A percentile compares a stretch with the other conserved stretches of the same genome.
phyloP scores from a whole-genome alignment of 1,140 invertebrate species.

The Steinernema feltiae region DNA sequence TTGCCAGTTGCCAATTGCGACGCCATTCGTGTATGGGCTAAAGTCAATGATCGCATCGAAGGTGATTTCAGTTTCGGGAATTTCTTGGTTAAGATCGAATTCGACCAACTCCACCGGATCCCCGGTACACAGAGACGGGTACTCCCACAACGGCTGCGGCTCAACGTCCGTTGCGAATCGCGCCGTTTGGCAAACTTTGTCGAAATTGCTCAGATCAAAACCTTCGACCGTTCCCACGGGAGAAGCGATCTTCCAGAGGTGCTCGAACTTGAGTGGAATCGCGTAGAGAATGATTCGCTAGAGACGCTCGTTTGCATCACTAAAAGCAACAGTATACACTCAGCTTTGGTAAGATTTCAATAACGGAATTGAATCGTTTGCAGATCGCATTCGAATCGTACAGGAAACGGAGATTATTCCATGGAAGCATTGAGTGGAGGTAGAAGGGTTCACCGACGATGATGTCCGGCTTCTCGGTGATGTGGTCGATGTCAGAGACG shows the following conservation, averaged over 20 bases:
- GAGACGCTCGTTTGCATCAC: too few relatives aligned
- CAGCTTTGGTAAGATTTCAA: conserved; percentile 32
- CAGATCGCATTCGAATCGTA: conserved; percentile 59
- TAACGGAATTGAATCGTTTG: conserved; percentile 33
- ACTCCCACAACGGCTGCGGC: conserved; percentile 89
- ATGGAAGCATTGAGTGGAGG: conserved; percentile 72
- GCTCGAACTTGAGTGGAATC: conserved; percentile 75
- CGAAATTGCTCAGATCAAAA: conserved; percentile 77
- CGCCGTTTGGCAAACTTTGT: conserved; percentile 72
- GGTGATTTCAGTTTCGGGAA: conserved; percentile 13
- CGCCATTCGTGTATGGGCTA: conserved; percentile 59
- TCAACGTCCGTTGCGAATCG: conserved; percentile 75
- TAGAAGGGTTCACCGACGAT: conserved; percentile 81
- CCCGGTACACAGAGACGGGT: conserved; percentile 69
- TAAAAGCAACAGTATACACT: too few relatives aligned
- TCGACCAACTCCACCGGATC: conserved; percentile 62
- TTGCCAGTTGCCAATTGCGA: conserved; percentile 72
- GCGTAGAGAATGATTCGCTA: conserved; percentile 66
- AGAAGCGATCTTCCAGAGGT: conserved; percentile 84
- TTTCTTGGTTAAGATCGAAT: conserved; percentile 62
- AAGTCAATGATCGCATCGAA: conserved; percentile 24
- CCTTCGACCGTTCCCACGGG: conserved; percentile 74
- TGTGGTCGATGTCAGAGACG: background rate
- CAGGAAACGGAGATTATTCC: conserved; percentile 79
- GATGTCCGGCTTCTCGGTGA: conserved; percentile 59